A percentile compares a stretch with the other conserved stretches of the same genome.
phyloP scores from a whole-genome alignment of 23 tunicate genomes.

The Pegea sp. region DNA sequence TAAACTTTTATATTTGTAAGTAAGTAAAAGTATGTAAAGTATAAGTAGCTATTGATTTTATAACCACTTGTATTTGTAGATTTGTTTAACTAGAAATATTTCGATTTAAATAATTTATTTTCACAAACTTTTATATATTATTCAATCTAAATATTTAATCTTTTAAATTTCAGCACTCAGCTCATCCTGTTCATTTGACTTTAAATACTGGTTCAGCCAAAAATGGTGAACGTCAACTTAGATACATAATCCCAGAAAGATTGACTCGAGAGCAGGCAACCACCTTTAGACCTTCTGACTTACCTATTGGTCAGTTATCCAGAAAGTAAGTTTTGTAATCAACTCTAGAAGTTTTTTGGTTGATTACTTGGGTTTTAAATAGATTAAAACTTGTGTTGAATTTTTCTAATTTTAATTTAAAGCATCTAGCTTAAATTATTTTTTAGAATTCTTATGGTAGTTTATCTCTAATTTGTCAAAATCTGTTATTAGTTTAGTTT shows the following conservation, averaged over 20 bases:
- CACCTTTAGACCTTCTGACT: conserved; percentile 70
- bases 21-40: no score
- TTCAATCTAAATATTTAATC: no score
- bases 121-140: no score
- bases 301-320: conserved; percentile 48
- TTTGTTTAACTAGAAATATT: no score
- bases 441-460: not conserved
- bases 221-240: conserved; percentile 27
- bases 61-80: no score
- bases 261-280: conserved; percentile 56
- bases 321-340: conserved; percentile 2
- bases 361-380: not conserved
- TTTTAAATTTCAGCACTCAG: conserved; percentile 22
- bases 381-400: not conserved
- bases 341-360: no score
- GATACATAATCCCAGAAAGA: conserved; percentile 68
- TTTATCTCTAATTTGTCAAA: no score
- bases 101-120: no score
- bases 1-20: no score
- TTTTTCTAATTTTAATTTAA: not conserved
- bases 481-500: no score
- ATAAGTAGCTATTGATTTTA: no score
- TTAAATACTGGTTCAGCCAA: conserved; percentile 57
- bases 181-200: conserved; percentile 61
- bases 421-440: no score